phyloP scores from a whole-genome alignment of 2,888 invertebrate genomes.

The Meteorus colon region DNA sequence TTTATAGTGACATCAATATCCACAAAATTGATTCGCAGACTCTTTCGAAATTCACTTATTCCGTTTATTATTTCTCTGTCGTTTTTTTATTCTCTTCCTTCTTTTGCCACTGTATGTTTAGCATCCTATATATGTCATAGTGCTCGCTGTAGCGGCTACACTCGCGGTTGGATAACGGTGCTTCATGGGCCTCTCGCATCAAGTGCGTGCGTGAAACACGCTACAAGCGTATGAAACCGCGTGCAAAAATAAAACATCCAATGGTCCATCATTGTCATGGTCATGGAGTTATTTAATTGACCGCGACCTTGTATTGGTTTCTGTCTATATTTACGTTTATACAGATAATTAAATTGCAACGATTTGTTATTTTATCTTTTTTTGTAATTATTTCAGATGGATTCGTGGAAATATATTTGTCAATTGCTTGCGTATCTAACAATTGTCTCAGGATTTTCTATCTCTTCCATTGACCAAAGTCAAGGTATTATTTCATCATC shows the following conservation, averaged over 20 bases:
- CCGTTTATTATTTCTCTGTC: slow-evolving; percentile 28
- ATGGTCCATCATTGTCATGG: slow-evolving; percentile 33
- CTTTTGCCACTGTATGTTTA: slow-evolving; percentile 47
- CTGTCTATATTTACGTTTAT: slow-evolving; percentile 23
- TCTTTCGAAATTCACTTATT: slow-evolving; percentile 29
- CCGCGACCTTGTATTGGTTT: slow-evolving; percentile 30
- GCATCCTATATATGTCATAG: slow-evolving; percentile 57
- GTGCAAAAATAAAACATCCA: background rate
- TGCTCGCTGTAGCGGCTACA: slow-evolving; percentile 46
- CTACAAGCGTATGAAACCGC: slow-evolving; percentile 34
- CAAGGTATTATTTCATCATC: slow-evolving; percentile 55
- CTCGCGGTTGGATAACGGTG: slow-evolving; percentile 62
- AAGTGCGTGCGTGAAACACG: slow-evolving; percentile 56
- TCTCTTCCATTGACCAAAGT: slow-evolving; percentile 57
- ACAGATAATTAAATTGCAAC: slow-evolving; percentile 22
- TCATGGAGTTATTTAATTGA: slow-evolving; percentile 31
- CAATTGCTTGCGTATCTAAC: slow-evolving; percentile 62
- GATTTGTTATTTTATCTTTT: slow-evolving; percentile 1
- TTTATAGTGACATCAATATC: slow-evolving; percentile 14
- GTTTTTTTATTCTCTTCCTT: slow-evolving; percentile 36
- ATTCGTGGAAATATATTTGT: slow-evolving; percentile 62
- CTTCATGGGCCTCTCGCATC: slow-evolving; percentile 55
- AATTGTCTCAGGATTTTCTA: slow-evolving; percentile 62
- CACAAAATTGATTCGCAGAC: background rate
- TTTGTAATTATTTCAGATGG: slow-evolving; percentile 65